A percentile compares a stretch with the other conserved stretches of the same genome.
Evolutionary conservation across 2,113 vertebrate genomes (phyloP).

Genomic region (Jaculus jaculus): DNA sequence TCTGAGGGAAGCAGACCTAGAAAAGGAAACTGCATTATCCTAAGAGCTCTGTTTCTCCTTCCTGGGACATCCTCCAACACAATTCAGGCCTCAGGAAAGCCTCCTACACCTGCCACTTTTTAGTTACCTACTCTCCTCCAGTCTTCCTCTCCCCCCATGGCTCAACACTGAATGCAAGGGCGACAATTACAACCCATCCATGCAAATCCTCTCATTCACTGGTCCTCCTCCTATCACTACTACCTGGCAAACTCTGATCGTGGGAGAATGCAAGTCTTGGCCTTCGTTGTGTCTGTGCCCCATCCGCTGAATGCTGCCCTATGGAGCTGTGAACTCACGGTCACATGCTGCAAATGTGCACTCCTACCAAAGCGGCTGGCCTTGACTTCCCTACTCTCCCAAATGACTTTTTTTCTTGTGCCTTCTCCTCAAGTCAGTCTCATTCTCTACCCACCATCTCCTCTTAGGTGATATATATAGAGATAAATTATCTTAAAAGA

Average conservation of each 20-base stretch:
- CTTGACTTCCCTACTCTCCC: not conserved
- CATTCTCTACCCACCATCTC: not conserved
- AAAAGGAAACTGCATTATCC: not conserved
- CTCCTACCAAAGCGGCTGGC: not conserved
- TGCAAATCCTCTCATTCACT: conserved; percentile 14
- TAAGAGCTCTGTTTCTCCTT: not conserved
- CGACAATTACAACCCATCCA: not conserved
- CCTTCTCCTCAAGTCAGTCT: not conserved
- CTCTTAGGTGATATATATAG: not conserved
- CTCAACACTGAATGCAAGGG: not conserved
- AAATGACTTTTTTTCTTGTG: not conserved
- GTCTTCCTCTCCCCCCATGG: not conserved
- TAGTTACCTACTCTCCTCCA: not conserved
- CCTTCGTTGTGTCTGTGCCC: not conserved
- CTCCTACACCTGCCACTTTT: not conserved
- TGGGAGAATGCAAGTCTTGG: not conserved
- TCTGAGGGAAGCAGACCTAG: not conserved
- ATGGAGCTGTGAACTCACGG: not conserved
- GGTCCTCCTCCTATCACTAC: not conserved
- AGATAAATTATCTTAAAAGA: conserved; percentile 9
- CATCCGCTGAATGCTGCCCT: not conserved
- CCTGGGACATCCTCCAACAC: not conserved
- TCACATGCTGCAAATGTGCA: not conserved
- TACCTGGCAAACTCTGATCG: not conserved
- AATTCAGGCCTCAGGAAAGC: not conserved